Percentiles rank a stretch among this genome's conserved stretches.
phyloP scores from a whole-genome alignment of 1,140 invertebrate species.

The Drosophila ananassae region DNA sequence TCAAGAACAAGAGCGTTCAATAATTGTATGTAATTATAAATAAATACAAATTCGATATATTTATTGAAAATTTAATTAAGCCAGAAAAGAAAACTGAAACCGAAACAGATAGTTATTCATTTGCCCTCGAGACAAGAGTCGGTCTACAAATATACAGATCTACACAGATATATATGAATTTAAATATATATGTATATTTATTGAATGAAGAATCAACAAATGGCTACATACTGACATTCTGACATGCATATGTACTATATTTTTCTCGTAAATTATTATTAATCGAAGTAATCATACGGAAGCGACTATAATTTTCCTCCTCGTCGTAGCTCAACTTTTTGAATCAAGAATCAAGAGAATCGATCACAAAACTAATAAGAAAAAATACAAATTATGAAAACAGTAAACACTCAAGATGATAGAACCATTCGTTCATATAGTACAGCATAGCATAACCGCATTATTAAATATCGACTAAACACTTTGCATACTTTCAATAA shows the following conservation, averaged over 20 bases:
- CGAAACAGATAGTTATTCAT: constrained; percentile 46
- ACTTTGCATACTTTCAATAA: constrained; percentile 45
- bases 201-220: constrained; percentile 39
- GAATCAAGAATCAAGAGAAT: constrained; percentile 11
- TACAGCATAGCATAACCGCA: constrained; percentile 45
- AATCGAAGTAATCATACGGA: constrained; percentile 49
- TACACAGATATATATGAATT: constrained; percentile 34
- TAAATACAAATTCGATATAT: constrained; percentile 60
- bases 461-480: constrained; percentile 34
- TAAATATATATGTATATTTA: constrained; percentile 49
- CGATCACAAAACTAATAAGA: constrained; percentile 17
- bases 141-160: constrained; percentile 17
- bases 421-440: constrained; percentile 35
- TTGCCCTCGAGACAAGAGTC: constrained; percentile 43
- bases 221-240: constrained; percentile 4
- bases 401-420: too few species aligned
- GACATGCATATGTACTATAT: constrained; percentile 71
- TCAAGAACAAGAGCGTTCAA: constrained; percentile 55
- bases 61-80: constrained; percentile 70
- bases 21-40: constrained; percentile 73
- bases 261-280: constrained; percentile 68
- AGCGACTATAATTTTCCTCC: constrained; percentile 47
- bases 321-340: constrained; percentile 42
- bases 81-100: constrained; percentile 23
- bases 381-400: constrained; percentile 18